Evolutionary conservation across 2,797 vertebrate species (phyloP).

Genomic region (Periparus ater): DNA sequence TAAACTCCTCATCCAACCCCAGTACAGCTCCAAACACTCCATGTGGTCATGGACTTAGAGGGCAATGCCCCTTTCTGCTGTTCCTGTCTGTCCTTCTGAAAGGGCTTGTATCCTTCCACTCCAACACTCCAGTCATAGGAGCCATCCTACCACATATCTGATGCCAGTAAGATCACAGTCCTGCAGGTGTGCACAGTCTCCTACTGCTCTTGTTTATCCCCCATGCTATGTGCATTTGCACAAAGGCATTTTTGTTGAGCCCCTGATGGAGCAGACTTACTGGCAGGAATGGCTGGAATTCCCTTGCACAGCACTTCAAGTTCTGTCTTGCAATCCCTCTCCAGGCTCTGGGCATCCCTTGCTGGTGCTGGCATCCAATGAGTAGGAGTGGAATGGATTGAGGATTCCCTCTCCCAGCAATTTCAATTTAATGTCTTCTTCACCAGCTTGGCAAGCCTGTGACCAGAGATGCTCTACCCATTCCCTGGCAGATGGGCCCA

Average conservation of each 20-base stretch:
- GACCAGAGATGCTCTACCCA: not conserved
- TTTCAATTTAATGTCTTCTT: not conserved
- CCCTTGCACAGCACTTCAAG: not conserved
- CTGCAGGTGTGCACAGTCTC: not conserved
- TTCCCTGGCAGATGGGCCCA: not conserved
- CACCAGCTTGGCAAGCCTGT: not conserved
- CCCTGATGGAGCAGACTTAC: not conserved
- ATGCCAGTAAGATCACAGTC: not conserved
- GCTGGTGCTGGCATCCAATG: not conserved
- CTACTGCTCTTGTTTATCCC: not conserved
- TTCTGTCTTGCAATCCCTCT: not conserved
- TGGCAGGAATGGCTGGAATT: not conserved
- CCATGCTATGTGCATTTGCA: not conserved
- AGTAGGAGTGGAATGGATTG: not conserved
- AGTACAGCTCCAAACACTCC: not conserved
- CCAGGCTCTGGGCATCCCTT: not conserved
- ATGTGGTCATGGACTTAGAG: not conserved
- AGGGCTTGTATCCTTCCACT: not conserved
- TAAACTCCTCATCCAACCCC: not conserved
- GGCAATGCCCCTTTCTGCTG: not conserved
- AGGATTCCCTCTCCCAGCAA: not conserved
- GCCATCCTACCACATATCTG: not conserved
- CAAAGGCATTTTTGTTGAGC: rapidly evolving
- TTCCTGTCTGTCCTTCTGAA: not conserved
- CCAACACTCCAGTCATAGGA: not conserved